A percentile compares a stretch with the other conserved stretches of the same genome.
Conservation (phyloP, 2,113 vertebrate genomes). For the Lagopus leucura region DNA sequence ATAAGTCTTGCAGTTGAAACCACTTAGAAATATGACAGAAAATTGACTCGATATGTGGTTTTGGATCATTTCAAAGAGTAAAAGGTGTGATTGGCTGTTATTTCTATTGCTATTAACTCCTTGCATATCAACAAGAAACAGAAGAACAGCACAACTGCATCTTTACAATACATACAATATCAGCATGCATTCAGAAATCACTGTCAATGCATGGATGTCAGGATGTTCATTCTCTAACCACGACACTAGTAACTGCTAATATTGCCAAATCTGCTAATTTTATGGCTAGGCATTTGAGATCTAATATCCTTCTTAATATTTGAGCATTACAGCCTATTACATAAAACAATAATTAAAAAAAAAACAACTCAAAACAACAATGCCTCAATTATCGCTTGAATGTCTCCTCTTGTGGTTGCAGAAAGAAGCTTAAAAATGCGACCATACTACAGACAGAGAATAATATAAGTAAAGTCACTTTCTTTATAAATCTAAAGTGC, state of each 20-base stretch:
- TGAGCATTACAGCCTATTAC: not conserved
- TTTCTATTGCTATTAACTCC: not conserved
- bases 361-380: not conserved
- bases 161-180: not conserved
- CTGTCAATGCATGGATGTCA: not conserved
- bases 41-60: slow-evolving; percentile 56
- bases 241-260: not conserved
- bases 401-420: not conserved
- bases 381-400: not conserved
- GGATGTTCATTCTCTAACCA: not conserved
- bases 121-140: not conserved
- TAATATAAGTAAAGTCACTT: slow-evolving; percentile 23
- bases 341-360: slow-evolving; percentile 1
- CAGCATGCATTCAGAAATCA: not conserved
- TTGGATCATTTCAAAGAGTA: slow-evolving; percentile 52
- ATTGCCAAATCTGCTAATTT: not conserved
- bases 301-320: not conserved
- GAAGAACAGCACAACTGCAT: not conserved
- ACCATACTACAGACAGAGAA: slow-evolving; percentile 2
- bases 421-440: slow-evolving; percentile 20
- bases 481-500: slow-evolving; percentile 2
- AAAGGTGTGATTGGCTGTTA: slow-evolving; percentile 43
- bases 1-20: slow-evolving; percentile 6
- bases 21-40: slow-evolving; percentile 17
- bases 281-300: not conserved